Conservation (phyloP, 2,797 vertebrate species). For the Sebastes dallii region DNA sequence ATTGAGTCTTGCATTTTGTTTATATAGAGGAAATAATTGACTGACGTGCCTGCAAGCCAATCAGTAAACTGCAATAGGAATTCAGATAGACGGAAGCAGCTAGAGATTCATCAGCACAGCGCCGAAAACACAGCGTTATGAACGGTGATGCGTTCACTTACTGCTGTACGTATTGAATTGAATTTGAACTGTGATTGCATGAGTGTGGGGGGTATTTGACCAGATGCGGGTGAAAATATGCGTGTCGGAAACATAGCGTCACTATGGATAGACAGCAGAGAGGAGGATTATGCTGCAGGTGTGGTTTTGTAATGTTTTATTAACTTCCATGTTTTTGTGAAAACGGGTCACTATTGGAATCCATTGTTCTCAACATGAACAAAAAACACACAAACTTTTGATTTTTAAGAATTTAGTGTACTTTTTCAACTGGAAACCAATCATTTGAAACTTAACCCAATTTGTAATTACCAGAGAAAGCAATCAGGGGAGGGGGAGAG, state of each 20-base stretch:
- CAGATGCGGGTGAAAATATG: neutral
- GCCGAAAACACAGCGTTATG: neutral
- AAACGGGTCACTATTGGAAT: neutral
- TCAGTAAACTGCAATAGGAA: neutral
- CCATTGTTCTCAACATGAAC: too few species aligned
- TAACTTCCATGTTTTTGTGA: neutral
- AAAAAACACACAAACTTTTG: neutral
- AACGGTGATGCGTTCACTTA: neutral
- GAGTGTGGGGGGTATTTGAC: neutral
- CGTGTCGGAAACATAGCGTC: neutral
- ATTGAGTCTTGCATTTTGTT: neutral
- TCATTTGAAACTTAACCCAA: neutral
- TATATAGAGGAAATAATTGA: neutral
- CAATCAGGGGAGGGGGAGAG: too few species aligned
- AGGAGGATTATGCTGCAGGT: neutral
- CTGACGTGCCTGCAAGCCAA: neutral
- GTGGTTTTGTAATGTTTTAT: too few species aligned
- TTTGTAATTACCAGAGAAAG: neutral
- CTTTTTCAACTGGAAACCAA: neutral
- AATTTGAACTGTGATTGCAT: too few species aligned
- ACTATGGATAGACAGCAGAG: neutral
- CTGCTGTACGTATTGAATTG: too few species aligned
- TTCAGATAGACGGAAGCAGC: neutral
- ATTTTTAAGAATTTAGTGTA: neutral
- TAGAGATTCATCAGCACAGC: neutral